Percentiles rank a stretch among this genome's conserved stretches.
These are phyloP conservation scores for Mechanitis mazaeus DNA, from an alignment of 2,888 invertebrate species.

Conservation along the genomic window DNA sequence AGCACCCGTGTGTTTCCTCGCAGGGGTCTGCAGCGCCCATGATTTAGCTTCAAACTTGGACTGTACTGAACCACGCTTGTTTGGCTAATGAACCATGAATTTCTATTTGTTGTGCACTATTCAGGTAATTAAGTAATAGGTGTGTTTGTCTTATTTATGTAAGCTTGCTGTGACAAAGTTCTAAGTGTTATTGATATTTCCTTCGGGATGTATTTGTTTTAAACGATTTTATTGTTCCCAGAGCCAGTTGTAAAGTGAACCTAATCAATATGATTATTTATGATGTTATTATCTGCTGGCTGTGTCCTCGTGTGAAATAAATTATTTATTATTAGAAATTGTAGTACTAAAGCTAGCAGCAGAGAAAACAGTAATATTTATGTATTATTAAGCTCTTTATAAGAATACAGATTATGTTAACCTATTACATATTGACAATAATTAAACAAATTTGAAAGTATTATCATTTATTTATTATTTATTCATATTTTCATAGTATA, in stretches of 20 bases:
- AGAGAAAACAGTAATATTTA: neutral
- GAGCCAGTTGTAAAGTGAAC: neutral
- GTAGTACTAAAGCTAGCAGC: constrained; percentile 1
- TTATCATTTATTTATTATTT: too few species aligned
- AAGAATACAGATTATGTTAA: too few species aligned
- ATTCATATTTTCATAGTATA: too few species aligned
- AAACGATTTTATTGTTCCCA: constrained; percentile 6
- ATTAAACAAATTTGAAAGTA: too few species aligned
- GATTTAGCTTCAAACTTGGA: constrained; percentile 72
- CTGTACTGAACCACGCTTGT: constrained; percentile 56
- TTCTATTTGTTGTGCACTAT: constrained; percentile 65
- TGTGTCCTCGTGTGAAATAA: constrained; percentile 5
- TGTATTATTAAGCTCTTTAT: too few species aligned
- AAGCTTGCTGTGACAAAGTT: constrained; percentile 14
- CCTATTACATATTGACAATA: too few species aligned
- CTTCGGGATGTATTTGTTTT: constrained; percentile 2
- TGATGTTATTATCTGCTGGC: neutral
- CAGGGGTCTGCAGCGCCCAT: constrained; percentile 55
- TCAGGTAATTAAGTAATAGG: constrained; percentile 69
- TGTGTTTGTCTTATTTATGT: constrained; percentile 35
- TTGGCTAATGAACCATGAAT: constrained; percentile 72
- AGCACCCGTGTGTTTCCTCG: constrained; percentile 38
- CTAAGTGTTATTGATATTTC: constrained; percentile 27
- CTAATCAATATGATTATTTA: neutral
- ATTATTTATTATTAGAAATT: neutral